A percentile compares a stretch with the other conserved stretches of the same genome.
These are phyloP conservation scores for Psix sp. DNA, from an alignment of 1,140 invertebrate species.

Conservation along the genomic window DNA sequence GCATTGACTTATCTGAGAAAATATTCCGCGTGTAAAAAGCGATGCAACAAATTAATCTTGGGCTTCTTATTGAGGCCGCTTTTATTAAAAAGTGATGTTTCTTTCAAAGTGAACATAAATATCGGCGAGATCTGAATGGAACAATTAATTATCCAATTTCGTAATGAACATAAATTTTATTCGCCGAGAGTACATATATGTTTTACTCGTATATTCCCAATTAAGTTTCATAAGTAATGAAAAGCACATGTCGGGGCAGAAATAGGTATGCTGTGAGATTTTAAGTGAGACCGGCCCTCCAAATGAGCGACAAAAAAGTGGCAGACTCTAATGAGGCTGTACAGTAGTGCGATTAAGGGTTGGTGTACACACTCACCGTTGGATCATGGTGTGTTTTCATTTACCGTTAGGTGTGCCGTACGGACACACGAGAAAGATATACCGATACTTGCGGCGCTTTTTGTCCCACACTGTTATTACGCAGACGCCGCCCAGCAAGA, in stretches of 20 bases:
- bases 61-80: no score
- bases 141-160: no score
- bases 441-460: slow-evolving; percentile 36
- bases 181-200: no score
- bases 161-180: no score
- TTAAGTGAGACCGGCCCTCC: neutral
- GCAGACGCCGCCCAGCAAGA: slow-evolving; percentile 17
- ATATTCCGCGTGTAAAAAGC: neutral
- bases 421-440: slow-evolving; percentile 37
- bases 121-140: no score
- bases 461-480: slow-evolving; percentile 33
- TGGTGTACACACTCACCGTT: slow-evolving; percentile 7
- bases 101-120: no score
- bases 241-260: slow-evolving; percentile 15
- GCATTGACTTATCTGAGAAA: no score
- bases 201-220: no score
- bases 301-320: slow-evolving; percentile 5
- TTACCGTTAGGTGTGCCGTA: slow-evolving; percentile 39
- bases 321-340: slow-evolving; percentile 24
- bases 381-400: slow-evolving; percentile 43
- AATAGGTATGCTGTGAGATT: slow-evolving; percentile 8
- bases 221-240: slow-evolving; percentile 14
- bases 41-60: neutral
- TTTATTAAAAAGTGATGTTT: no score
- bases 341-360: slow-evolving; percentile 32